phyloP scores from a whole-genome alignment of 2,888 invertebrate species.

The Oxyteleia sp. region DNA sequence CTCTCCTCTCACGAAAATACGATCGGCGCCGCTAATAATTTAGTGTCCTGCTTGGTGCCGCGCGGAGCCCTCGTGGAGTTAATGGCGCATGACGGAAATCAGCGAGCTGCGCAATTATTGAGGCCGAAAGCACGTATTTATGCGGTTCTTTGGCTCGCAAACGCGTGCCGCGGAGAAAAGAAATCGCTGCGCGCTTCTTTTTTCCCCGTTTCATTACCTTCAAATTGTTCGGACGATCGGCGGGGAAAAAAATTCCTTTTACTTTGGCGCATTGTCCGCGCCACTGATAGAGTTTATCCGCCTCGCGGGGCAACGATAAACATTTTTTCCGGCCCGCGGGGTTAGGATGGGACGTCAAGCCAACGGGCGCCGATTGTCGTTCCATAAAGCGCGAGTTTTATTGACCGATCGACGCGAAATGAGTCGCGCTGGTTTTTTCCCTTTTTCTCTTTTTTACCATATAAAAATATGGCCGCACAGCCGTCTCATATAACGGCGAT shows the following conservation, averaged over 20 bases:
- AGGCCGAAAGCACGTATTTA: constrained; percentile 73
- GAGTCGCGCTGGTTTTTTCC: neutral
- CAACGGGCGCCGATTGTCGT: constrained; percentile 8
- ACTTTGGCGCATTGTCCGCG: constrained; percentile 31
- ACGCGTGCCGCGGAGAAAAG: constrained; percentile 68
- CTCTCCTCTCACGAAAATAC: too few relatives aligned
- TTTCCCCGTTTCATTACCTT: constrained; percentile 29
- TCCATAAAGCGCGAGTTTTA: neutral
- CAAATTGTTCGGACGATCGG: constrained; percentile 46
- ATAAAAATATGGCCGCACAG: neutral
- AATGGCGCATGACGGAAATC: constrained; percentile 71
- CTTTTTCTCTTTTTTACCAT: neutral
- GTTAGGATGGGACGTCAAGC: too few relatives aligned
- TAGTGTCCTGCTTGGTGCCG: too few relatives aligned
- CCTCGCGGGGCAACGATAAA: neutral
- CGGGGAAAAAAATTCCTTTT: constrained; percentile 56
- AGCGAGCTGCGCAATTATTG: constrained; percentile 71
- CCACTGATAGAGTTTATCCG: constrained; percentile 7
- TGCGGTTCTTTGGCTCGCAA: constrained; percentile 61
- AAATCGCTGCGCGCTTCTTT: constrained; percentile 37
- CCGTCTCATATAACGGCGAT: neutral
- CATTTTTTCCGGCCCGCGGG: too few relatives aligned
- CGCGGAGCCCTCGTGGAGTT: constrained; percentile 57
- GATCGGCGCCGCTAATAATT: too few relatives aligned
- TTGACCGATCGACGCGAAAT: neutral